Evolutionary conservation across 1,140 invertebrate genomes (phyloP).

Genomic region (Copidosoma floridanum): DNA sequence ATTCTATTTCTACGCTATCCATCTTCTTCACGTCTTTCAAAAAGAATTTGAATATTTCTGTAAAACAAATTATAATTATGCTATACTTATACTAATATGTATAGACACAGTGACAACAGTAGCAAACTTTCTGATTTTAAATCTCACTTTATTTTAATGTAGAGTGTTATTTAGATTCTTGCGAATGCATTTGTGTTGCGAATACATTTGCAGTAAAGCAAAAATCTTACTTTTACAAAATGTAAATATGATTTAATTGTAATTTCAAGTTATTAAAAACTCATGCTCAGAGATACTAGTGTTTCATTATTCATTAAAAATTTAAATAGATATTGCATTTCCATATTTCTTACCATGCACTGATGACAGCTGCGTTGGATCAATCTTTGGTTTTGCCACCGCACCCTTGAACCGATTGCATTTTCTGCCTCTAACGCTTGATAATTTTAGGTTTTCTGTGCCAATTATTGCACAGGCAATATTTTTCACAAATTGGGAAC

Average conservation of each 20-base stretch:
- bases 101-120: not conserved
- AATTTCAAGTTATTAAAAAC: too few species aligned
- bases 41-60: not conserved
- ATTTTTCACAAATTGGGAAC: not conserved
- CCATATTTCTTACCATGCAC: not conserved
- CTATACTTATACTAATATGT: not conserved
- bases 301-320: too few species aligned
- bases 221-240: not conserved
- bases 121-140: not conserved
- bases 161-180: not conserved
- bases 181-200: not conserved
- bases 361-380: not conserved
- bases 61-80: not conserved
- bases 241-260: not conserved
- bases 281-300: too few species aligned
- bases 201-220: not conserved
- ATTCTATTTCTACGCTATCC: not conserved
- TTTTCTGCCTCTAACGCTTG: not conserved
- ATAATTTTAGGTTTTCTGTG: not conserved
- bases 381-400: not conserved
- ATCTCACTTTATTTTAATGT: not conserved
- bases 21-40: not conserved
- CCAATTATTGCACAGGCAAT: not conserved
- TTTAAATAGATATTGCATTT: too few species aligned
- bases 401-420: not conserved